phyloP scores from a whole-genome alignment of 2,888 invertebrate species.

The Lepidocyrtoides sp. region DNA sequence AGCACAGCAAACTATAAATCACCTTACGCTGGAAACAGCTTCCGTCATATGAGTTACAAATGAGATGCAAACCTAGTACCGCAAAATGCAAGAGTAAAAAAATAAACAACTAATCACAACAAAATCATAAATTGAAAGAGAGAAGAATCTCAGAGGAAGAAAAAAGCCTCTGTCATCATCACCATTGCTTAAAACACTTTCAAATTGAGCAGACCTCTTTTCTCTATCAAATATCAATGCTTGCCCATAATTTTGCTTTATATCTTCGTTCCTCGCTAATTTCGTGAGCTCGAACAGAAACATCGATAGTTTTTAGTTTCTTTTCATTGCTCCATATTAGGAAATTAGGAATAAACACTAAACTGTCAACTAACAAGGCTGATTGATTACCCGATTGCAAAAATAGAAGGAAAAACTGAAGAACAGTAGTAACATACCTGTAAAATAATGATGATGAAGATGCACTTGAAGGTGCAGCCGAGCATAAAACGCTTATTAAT shows the following conservation, averaged over 20 bases:
- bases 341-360: conserved; percentile 12
- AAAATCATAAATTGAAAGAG: neutral
- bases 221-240: neutral
- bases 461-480: too few relatives aligned
- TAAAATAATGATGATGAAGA: too few relatives aligned
- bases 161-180: too few relatives aligned
- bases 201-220: neutral
- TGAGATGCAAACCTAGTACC: conserved; percentile 55
- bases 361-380: conserved; percentile 6
- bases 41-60: conserved; percentile 82
- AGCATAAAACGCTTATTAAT: neutral
- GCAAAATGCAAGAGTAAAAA: neutral
- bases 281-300: neutral
- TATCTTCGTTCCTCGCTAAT: neutral
- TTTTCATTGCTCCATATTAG: neutral
- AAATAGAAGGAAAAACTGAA: neutral
- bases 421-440: neutral
- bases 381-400: neutral
- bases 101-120: neutral
- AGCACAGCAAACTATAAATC: conserved; percentile 81
- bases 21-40: conserved; percentile 82
- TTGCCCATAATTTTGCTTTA: neutral
- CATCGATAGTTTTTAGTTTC: conserved; percentile 17
- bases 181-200: neutral
- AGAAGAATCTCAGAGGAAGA: neutral